phyloP scores from a whole-genome alignment of 37 sponge, comb jelly and placozoan genomes.

The Halichondria panicea region DNA sequence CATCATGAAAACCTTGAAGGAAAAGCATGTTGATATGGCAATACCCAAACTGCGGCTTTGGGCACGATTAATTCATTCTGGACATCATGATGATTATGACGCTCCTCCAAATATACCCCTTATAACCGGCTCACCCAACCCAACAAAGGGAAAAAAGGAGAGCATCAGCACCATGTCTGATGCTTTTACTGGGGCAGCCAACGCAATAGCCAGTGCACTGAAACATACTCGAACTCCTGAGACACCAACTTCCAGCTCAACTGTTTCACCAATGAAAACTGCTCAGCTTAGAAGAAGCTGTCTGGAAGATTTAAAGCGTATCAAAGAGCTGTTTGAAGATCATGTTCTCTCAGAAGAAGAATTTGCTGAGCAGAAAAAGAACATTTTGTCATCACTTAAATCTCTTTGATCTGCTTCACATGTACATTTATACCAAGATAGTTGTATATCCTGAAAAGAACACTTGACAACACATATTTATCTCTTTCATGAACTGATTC shows the following conservation, averaged over 20 bases:
- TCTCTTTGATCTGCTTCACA: background rate
- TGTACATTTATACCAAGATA: too few species aligned
- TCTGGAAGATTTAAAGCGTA: constrained; percentile 21
- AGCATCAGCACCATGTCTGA: background rate
- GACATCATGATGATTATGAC: constrained; percentile 25
- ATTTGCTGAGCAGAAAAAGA: constrained; percentile 13
- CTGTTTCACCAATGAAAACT: constrained; percentile 22
- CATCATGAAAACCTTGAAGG: constrained; percentile 2
- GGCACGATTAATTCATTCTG: constrained; percentile 22
- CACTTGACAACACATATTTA: background rate
- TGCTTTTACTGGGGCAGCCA: constrained; percentile 20
- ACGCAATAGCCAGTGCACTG: background rate
- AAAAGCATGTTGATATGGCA: constrained; percentile 26
- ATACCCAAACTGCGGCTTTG: constrained; percentile 14
- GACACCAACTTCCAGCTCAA: background rate
- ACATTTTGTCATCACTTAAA: background rate
- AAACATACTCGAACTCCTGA: background rate
- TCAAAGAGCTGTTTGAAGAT: constrained; percentile 19
- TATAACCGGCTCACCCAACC: constrained; percentile 5
- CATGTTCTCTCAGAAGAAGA: constrained; percentile 19
- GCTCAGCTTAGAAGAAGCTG: constrained; percentile 13
- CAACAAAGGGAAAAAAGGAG: constrained; percentile 7
- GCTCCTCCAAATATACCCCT: constrained; percentile 25
- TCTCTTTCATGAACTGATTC: background rate
- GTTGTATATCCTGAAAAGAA: background rate